Conservation (phyloP, 2,797 vertebrate genomes). For the Mormyrops attenuatus region DNA sequence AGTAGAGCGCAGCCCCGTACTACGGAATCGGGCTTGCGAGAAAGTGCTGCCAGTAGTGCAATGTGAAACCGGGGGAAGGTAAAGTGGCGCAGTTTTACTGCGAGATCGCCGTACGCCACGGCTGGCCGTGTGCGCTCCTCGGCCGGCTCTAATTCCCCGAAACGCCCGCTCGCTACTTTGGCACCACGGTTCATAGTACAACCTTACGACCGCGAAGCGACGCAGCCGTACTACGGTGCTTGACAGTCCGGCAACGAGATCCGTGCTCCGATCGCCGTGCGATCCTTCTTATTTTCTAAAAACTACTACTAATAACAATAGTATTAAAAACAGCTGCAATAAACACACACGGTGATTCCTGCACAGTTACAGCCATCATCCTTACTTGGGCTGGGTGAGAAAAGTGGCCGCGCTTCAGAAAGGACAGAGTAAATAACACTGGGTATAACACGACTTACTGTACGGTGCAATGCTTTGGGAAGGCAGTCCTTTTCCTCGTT, state of each 20-base stretch:
- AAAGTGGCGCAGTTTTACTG: slow-evolving; percentile 66
- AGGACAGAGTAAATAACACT: slow-evolving; percentile 27
- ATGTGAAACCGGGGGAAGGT: slow-evolving; percentile 31
- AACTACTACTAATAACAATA: slow-evolving; percentile 20
- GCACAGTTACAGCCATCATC: slow-evolving; percentile 55
- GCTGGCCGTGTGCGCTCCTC: slow-evolving; percentile 53
- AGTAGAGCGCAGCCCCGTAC: neutral
- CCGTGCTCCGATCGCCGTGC: slow-evolving; percentile 28
- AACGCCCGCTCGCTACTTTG: slow-evolving; percentile 43
- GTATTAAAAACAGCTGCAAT: slow-evolving; percentile 42
- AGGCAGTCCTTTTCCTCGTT: slow-evolving; percentile 64
- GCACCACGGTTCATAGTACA: slow-evolving; percentile 36
- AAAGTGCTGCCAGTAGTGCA: slow-evolving; percentile 30
- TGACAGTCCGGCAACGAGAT: neutral
- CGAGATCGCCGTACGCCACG: slow-evolving; percentile 44
- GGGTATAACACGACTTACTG: slow-evolving; percentile 74
- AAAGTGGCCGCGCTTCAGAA: slow-evolving; percentile 36
- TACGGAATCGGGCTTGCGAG: slow-evolving; percentile 23
- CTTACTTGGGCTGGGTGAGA: slow-evolving; percentile 32
- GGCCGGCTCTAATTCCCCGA: slow-evolving; percentile 43
- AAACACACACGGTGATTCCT: slow-evolving; percentile 50
- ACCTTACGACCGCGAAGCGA: neutral
- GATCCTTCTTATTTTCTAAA: slow-evolving; percentile 35
- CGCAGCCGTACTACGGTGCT: neutral
- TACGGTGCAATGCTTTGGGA: slow-evolving; percentile 73